Evolutionary conservation across 2,888 invertebrate species (phyloP).

Genomic region (Pristionchus arcanus): DNA sequence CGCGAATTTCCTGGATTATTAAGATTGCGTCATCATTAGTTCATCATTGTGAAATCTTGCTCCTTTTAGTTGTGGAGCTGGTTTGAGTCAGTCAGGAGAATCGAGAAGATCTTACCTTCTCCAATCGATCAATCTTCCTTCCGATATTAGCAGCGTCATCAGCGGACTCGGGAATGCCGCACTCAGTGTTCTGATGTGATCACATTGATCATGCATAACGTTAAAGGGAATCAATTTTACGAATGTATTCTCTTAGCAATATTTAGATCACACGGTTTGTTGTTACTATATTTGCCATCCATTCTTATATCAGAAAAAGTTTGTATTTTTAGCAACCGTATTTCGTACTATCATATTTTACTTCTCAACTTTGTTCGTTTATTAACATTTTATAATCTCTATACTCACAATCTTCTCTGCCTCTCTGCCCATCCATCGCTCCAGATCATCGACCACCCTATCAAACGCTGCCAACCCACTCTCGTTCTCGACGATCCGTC

Average conservation of each 20-base stretch:
- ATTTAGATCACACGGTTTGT: no score
- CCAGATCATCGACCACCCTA: slow-evolving; percentile 66
- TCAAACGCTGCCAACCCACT: slow-evolving; percentile 62
- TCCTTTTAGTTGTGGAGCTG: no score
- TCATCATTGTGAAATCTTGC: no score
- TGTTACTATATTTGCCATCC: no score
- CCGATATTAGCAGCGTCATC: slow-evolving; percentile 16
- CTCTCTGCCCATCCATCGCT: slow-evolving; percentile 68
- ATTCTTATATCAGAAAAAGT: no score
- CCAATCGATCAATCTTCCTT: slow-evolving; percentile 49
- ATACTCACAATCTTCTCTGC: slow-evolving; percentile 53
- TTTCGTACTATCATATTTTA: no score
- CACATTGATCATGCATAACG: no score
- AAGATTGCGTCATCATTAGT: neutral
- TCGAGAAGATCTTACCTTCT: neutral
- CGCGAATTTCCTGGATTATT: slow-evolving; percentile 34
- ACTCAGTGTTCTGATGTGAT: slow-evolving; percentile 30
- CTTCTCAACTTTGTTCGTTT: no score
- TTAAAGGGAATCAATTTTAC: no score
- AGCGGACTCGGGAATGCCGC: slow-evolving; percentile 39
- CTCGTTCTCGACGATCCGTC: slow-evolving; percentile 65
- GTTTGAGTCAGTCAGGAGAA: neutral
- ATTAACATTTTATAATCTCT: no score
- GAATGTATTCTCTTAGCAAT: no score
- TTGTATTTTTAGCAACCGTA: no score